phyloP scores from a whole-genome alignment of 2,888 invertebrate species.

The Tortrix viridana region DNA sequence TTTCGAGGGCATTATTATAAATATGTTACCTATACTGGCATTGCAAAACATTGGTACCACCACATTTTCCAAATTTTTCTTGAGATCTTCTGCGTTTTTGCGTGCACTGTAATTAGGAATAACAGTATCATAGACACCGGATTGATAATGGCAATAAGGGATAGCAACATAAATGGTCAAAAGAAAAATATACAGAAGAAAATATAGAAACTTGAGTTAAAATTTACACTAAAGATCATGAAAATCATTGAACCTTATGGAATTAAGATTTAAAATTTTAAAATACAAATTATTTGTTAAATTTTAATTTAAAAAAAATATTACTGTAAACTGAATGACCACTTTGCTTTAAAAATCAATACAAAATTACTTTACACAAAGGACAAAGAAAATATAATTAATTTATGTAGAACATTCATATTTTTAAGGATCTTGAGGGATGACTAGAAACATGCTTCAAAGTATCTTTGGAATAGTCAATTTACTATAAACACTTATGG shows the following conservation, averaged over 20 bases:
- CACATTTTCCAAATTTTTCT: slow-evolving; percentile 96
- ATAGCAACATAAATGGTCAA: slow-evolving; percentile 43
- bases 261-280: not conserved
- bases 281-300: not conserved
- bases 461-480: slow-evolving; percentile 1
- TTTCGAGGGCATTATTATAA: slow-evolving; percentile 83
- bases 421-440: not conserved
- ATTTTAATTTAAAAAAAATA: not conserved
- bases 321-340: not conserved
- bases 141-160: slow-evolving; percentile 62
- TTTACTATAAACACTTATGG: not conserved
- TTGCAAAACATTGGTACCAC: slow-evolving; percentile 99
- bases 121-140: slow-evolving; percentile 82
- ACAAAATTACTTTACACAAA: not conserved
- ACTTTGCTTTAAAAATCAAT: slow-evolving; percentile 2
- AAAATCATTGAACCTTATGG: not conserved
- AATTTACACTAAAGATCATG: not conserved
- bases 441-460: slow-evolving; percentile 14
- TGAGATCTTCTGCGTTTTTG: slow-evolving; percentile 97
- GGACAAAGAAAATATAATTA: not conserved
- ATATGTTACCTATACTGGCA: slow-evolving; percentile 90
- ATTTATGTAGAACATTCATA: not conserved
- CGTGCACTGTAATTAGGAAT: slow-evolving; percentile 92
- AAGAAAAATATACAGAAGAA: not conserved
- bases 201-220: not conserved